Percentiles rank a stretch among this genome's conserved stretches.
phyloP scores from a whole-genome alignment of 2,113 vertebrate species.

The Strix aluco region DNA sequence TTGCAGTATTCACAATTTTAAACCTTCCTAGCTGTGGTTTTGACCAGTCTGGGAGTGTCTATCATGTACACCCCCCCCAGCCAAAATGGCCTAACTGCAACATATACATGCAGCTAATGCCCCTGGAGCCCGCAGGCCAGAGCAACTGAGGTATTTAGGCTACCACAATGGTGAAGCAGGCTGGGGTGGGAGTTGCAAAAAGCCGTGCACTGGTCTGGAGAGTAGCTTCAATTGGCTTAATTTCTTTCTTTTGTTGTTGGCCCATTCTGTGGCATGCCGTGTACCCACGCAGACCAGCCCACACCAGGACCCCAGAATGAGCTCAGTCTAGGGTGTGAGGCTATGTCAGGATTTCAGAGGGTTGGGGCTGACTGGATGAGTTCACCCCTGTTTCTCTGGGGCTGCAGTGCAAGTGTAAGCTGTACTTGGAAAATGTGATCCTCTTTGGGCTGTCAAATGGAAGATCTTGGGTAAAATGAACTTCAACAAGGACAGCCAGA shows the following conservation, averaged over 20 bases:
- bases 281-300: not conserved
- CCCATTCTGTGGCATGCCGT: not conserved
- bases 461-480: not conserved
- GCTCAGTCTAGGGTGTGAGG: not conserved
- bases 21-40: not conserved
- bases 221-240: not conserved
- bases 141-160: not conserved
- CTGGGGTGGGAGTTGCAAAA: not conserved
- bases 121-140: not conserved
- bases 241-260: not conserved
- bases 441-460: not conserved
- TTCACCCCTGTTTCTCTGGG: not conserved
- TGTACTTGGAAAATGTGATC: not conserved
- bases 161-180: not conserved
- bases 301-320: not conserved
- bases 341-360: not conserved
- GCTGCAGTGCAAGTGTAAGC: not conserved
- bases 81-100: not conserved
- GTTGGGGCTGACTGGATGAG: not conserved
- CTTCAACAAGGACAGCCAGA: not conserved
- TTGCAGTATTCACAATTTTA: not conserved
- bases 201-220: not conserved
- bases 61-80: rapidly evolving
- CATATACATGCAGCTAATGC: rapidly evolving
- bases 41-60: not conserved